Conservation (phyloP, 2,797 vertebrate species). For the Atherinosoma microstoma region DNA sequence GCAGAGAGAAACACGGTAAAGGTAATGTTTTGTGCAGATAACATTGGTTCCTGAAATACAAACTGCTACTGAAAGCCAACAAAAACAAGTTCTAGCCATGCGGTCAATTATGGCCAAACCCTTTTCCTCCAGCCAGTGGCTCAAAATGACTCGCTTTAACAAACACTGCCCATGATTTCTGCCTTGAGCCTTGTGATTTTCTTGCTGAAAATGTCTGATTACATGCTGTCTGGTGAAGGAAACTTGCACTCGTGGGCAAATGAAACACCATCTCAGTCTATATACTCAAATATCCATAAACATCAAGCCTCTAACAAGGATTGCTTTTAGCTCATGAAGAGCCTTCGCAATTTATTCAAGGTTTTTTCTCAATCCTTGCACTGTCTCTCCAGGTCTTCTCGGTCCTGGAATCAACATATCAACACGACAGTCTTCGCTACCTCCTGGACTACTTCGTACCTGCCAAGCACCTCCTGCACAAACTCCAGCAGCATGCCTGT, state of each 20-base stretch:
- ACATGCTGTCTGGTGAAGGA: slow-evolving; percentile 38
- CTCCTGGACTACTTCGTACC: slow-evolving; percentile 88
- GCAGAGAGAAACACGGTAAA: slow-evolving; percentile 6
- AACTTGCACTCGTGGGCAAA: slow-evolving; percentile 36
- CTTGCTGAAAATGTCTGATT: slow-evolving; percentile 42
- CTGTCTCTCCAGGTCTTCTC: slow-evolving; percentile 81
- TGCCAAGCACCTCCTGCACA: slow-evolving; percentile 86
- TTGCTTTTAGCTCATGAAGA: slow-evolving; percentile 16
- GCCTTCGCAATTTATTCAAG: not conserved
- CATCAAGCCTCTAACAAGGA: slow-evolving; percentile 22
- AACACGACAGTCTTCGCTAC: slow-evolving; percentile 87
- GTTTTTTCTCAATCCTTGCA: not conserved
- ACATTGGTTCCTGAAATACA: slow-evolving; percentile 17
- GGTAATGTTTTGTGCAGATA: slow-evolving; percentile 23
- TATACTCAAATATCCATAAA: not conserved
- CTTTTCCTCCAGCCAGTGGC: not conserved
- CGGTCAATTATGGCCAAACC: not conserved
- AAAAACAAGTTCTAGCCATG: slow-evolving; percentile 31
- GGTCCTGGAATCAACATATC: slow-evolving; percentile 87
- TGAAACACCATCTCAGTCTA: slow-evolving; percentile 6
- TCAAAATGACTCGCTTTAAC: not conserved
- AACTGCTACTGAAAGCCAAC: slow-evolving; percentile 34
- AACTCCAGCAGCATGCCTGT: slow-evolving; percentile 86
- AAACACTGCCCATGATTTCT: not conserved
- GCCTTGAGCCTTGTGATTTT: slow-evolving; percentile 12